These are phyloP conservation scores for Dimorphilus gyrociliatus DNA, from an alignment of 2,888 invertebrate species.

Conservation along the genomic window DNA sequence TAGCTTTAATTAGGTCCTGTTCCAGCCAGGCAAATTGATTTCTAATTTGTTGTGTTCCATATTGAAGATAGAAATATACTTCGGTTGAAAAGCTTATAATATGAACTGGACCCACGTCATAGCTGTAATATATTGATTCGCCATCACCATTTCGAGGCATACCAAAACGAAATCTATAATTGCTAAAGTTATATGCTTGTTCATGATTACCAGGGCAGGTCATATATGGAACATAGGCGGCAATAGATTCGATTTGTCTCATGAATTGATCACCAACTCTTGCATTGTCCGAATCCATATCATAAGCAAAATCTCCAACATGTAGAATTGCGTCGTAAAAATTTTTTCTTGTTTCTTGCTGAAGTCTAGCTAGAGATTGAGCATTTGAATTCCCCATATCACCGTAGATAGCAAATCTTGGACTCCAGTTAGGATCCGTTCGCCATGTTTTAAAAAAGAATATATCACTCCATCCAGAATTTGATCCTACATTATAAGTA, in stretches of 20 bases:
- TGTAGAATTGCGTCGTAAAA: slow-evolving; percentile 46
- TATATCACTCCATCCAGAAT: slow-evolving; percentile 57
- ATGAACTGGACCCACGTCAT: slow-evolving; percentile 33
- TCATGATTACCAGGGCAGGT: slow-evolving; percentile 81
- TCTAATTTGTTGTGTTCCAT: slow-evolving; percentile 53
- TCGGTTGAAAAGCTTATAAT: slow-evolving; percentile 82
- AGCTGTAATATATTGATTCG: slow-evolving; percentile 39
- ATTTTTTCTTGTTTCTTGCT: slow-evolving; percentile 55
- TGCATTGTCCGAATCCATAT: slow-evolving; percentile 47
- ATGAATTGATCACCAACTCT: slow-evolving; percentile 77
- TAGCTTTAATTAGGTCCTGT: slow-evolving; percentile 48
- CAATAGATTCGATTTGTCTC: slow-evolving; percentile 72
- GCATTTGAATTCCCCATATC: slow-evolving; percentile 88
- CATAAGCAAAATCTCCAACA: slow-evolving; percentile 18
- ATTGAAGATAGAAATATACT: slow-evolving; percentile 70
- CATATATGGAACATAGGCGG: slow-evolving; percentile 69
- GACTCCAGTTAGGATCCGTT: slow-evolving; percentile 53
- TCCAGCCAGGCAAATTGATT: slow-evolving; percentile 55
- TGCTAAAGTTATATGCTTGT: slow-evolving; percentile 72
- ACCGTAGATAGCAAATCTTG: slow-evolving; percentile 65
- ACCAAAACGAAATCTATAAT: slow-evolving; percentile 72
- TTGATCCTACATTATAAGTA: too few relatives aligned
- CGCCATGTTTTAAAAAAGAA: slow-evolving; percentile 60
- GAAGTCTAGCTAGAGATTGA: slow-evolving; percentile 62
- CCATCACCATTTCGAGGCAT: slow-evolving; percentile 52